Evolutionary conservation across 2,113 vertebrate genomes (phyloP).

Genomic region (Malurus alboscapulatus): DNA sequence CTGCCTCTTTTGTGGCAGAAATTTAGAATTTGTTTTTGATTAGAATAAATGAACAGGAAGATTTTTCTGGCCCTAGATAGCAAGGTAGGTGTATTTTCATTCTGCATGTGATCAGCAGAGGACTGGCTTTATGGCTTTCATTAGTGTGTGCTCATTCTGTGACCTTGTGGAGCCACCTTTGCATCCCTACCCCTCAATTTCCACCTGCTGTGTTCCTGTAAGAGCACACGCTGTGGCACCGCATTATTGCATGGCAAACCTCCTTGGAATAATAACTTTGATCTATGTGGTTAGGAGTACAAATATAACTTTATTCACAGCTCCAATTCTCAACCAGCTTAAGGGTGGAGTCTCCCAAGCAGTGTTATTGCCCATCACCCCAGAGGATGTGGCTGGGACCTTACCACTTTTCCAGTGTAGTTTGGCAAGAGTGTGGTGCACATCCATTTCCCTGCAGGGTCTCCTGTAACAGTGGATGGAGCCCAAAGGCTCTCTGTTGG

Average conservation of each 20-base stretch:
- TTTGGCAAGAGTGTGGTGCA: background rate
- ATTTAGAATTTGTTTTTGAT: background rate
- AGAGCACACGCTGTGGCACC: background rate
- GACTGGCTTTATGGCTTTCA: background rate
- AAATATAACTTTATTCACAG: slow-evolving; percentile 41
- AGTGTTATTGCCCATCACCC: background rate
- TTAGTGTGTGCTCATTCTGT: background rate
- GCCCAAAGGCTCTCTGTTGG: background rate
- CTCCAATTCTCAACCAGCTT: background rate
- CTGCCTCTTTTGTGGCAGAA: background rate
- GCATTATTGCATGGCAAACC: background rate
- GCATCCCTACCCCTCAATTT: slow-evolving; percentile 6
- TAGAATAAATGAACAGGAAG: background rate
- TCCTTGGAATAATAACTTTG: slow-evolving; percentile 27
- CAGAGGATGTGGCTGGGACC: slow-evolving; percentile 50
- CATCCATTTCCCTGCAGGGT: background rate
- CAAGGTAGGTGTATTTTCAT: background rate
- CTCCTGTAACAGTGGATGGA: background rate
- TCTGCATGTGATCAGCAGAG: background rate
- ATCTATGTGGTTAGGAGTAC: background rate
- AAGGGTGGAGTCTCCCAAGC: slow-evolving; percentile 42
- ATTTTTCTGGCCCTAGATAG: background rate
- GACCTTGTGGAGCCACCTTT: background rate
- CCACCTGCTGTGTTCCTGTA: background rate
- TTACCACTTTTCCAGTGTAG: slow-evolving; percentile 25